Evolutionary conservation across 1,140 invertebrate genomes (phyloP), one percentile per base, ranked within the genome.

Genomic region (Bilobella aurantiaca): DNA sequence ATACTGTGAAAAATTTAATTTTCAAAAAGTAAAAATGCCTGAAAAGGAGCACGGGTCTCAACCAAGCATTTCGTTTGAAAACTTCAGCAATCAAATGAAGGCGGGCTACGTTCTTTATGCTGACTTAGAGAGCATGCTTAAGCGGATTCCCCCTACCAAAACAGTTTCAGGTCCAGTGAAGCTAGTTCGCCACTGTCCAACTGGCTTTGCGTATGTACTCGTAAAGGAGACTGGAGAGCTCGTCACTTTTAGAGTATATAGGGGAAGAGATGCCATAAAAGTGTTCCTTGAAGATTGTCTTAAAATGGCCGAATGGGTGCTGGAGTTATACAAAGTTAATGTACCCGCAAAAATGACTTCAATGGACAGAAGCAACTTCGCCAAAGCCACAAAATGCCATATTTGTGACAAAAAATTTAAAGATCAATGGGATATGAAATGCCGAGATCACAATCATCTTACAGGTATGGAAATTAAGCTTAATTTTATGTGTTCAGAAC

Each of bases 11-110:
- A 57, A 57, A 28, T 23, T 23, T 21, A 14, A 21, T 8, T 8
- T 8, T 57, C 53, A 57, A 28, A 57, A 57, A 57, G 53, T 57
- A 57, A 57, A 57, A 57, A 23, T 57, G 53, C 53, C 53, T 14
- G 23, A 57, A 8, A 8, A 21, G 8, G 5, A 57, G 27, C 5
- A 57, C 27, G n/a, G 14, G 8, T 12, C n/a, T 23, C 5, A 23
- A 28, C 42, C 42, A n/a, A 46, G n/a, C 14, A 21, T 57, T 8
- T 23, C 14, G 53, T 57, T 57, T 28, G 27, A 57, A 57, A 57
- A 57, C 27, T 57, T 57, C 23, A 21, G 53, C 53, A 57, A 57
- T 21, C 53, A 57, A 57, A 23, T 57, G 53, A 57, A 57, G 23
- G n/a, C n/a, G 14, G 53, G 27, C 14, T 57, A 57, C 23, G 53